Conservation (phyloP, 2,113 vertebrate species). For the Clarias batrachus region DNA sequence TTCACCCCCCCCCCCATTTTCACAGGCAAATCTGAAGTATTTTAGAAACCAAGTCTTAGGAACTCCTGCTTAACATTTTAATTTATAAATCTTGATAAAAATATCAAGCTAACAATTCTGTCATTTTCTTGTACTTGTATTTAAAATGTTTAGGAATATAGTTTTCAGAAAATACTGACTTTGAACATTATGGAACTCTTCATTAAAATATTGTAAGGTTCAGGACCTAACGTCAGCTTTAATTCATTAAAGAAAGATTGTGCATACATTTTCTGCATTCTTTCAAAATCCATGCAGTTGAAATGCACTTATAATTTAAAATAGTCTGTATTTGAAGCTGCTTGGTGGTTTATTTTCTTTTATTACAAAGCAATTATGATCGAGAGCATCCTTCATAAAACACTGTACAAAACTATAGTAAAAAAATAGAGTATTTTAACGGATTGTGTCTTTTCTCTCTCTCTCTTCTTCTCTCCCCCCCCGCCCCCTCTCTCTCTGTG, state of each 20-base stretch:
- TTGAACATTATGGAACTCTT: neutral
- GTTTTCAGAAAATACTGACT: neutral
- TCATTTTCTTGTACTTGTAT: neutral
- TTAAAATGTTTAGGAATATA: neutral
- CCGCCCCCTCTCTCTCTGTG: constrained; percentile 1
- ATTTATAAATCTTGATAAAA: neutral
- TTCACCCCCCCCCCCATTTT: too few relatives aligned
- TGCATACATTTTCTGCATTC: too few relatives aligned
- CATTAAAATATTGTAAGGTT: neutral
- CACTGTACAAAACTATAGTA: constrained; percentile 20
- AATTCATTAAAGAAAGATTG: neutral
- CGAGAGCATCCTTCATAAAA: neutral
- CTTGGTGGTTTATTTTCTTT: neutral
- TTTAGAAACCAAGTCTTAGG: neutral
- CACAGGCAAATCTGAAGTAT: too few relatives aligned
- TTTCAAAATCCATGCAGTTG: neutral
- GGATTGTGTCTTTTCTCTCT: constrained; percentile 13
- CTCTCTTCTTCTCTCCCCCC: neutral
- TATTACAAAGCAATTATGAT: neutral
- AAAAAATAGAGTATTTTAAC: constrained; percentile 18
- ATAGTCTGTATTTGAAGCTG: neutral
- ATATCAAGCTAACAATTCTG: neutral
- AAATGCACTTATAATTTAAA: neutral
- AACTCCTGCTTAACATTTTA: neutral
- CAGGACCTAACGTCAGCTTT: neutral